Base-by-base conservation (phyloP, 2,113 vertebrate species). In the Zapornia atra region DNA sequence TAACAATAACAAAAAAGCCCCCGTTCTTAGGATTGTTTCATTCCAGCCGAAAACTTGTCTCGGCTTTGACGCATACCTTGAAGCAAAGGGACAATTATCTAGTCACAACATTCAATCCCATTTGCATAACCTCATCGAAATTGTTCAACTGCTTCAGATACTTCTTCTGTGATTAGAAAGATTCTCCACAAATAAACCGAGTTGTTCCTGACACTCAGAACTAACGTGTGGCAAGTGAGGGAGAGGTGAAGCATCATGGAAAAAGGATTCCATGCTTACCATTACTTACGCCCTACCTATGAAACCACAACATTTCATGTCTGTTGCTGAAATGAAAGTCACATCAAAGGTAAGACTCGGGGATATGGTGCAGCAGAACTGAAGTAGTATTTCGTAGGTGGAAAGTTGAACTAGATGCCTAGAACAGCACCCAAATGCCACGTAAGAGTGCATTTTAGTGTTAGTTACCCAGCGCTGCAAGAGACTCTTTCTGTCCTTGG, bases 31-130 rank as follows among this genome's bases (percentile, higher is more conserved):
- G 80, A 54, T 33, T 91, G 19, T 89, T 89, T 61, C 78, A 46
- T 6, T 65, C 77, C 66, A 81, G 20, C 48, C 2, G 10, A 92
- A 85, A 93, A 68, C 48, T 57, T 10, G 36, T 82, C 81, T 92
- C 53, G 69, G 83, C 83, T 95, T 87, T 97, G 94, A 96, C n/a
- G 11, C 28, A 4, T 72, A 87, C 92, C 83, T 95, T 34, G 91
- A 86, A 91, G 94, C 88, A 96, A 96, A 92, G 95, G 92, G 77
- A 91, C 92, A 88, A 95, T 96, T 95, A 96, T 89, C 94, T 96
- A 95, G 86, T 96, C 96, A 96, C 88, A 96, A 94, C 88, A 92
- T 18, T 91, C 94, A 77, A 79, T 93, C 36, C 94, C 63, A 9
- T 91, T 92, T 82, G 90, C 15, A 15, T 94, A 88, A 95, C 77